phyloP scores from a whole-genome alignment of 2,797 vertebrate genomes.

The Aldrovandia affinis region DNA sequence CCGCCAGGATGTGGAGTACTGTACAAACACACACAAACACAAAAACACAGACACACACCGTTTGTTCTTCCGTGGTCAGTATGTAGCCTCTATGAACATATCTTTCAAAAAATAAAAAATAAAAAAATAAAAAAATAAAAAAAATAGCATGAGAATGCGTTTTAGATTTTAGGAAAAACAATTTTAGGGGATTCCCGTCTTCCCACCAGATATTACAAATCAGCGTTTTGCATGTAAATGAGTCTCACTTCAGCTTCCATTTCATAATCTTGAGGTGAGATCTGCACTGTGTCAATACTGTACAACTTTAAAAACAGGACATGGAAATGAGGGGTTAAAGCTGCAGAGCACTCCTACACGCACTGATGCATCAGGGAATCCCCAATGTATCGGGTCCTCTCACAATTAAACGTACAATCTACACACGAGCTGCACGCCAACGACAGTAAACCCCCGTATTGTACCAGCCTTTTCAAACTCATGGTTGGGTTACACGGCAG shows the following conservation, averaged over 20 bases:
- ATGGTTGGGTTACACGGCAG: neutral
- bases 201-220: constrained; percentile 33
- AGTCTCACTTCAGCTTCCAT: constrained; percentile 50
- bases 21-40: neutral
- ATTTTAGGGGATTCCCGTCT: constrained; percentile 62
- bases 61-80: neutral
- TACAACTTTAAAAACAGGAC: constrained; percentile 52
- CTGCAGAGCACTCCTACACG: constrained; percentile 47
- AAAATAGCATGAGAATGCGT: neutral
- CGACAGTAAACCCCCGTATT: neutral
- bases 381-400: constrained; percentile 48
- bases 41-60: neutral
- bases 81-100: constrained; percentile 17
- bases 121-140: too few species aligned
- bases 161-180: constrained; percentile 30
- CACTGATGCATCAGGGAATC: constrained; percentile 58
- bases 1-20: neutral
- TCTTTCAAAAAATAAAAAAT: constrained; percentile 15
- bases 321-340: constrained; percentile 67
- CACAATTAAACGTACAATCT: constrained; percentile 9
- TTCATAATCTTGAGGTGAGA: constrained; percentile 51
- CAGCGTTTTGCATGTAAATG: constrained; percentile 44
- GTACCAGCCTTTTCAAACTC: neutral
- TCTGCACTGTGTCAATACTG: constrained; percentile 54
- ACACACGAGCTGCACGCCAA: neutral